Conservation (phyloP, 2,888 invertebrate species). For the Panzeria rudis region DNA sequence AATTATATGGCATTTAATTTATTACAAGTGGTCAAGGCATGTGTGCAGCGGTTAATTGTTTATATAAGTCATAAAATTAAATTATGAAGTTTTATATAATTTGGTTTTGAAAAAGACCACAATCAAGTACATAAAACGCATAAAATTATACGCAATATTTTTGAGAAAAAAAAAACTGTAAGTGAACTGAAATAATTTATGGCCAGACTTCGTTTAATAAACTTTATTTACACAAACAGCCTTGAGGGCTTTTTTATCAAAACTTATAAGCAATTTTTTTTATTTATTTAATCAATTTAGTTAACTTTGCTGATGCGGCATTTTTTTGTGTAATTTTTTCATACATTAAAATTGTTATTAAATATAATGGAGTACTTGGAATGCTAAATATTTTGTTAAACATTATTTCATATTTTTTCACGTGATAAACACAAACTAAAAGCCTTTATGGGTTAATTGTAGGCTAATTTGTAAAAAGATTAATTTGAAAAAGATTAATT, state of each 20-base stretch:
- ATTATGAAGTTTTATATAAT: conserved; percentile 27
- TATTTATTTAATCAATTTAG: background rate
- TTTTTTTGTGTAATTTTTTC: background rate
- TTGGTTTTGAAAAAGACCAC: background rate
- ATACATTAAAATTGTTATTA: background rate
- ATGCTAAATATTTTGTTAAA: background rate
- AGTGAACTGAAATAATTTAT: conserved; percentile 44
- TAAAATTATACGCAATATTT: too few relatives aligned
- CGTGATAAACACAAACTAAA: too few relatives aligned
- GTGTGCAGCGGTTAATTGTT: background rate
- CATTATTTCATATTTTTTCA: background rate
- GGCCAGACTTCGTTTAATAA: conserved; percentile 17
- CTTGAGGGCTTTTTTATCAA: conserved; percentile 34
- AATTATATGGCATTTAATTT: background rate
- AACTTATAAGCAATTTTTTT: background rate
- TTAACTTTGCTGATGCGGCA: conserved; percentile 14
- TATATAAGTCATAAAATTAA: background rate
- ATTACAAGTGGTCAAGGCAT: conserved; percentile 40
- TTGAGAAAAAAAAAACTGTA: conserved; percentile 10
- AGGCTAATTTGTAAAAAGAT: too few relatives aligned
- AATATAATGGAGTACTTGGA: background rate
- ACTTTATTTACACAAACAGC: conserved; percentile 2
- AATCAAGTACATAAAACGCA: background rate
- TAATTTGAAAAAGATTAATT: background rate
- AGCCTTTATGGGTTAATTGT: too few relatives aligned